These are phyloP conservation scores for Procambarus clarkii DNA, from an alignment of 1,140 invertebrate species.

Conservation along the genomic window DNA sequence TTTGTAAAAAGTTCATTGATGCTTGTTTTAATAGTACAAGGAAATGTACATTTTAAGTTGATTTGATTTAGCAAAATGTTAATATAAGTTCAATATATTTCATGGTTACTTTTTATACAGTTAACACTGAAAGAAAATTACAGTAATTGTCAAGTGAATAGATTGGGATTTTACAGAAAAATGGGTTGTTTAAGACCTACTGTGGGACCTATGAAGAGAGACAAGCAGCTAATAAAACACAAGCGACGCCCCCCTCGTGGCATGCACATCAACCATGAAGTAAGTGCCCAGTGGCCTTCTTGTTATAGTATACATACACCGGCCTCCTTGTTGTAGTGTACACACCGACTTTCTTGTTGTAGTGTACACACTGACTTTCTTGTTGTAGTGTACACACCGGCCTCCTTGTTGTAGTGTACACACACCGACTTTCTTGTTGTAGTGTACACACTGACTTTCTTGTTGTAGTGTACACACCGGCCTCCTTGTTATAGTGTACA, in stretches of 20 bases:
- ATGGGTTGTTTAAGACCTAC: slow-evolving; percentile 79
- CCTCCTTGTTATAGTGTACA: too few species aligned
- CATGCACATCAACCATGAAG: slow-evolving; percentile 98
- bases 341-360: not conserved
- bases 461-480: too few species aligned
- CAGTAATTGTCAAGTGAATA: slow-evolving; percentile 32
- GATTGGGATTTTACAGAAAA: slow-evolving; percentile 46
- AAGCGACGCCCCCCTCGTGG: slow-evolving; percentile 95
- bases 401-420: too few species aligned
- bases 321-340: not conserved
- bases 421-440: too few species aligned
- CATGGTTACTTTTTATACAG: not conserved
- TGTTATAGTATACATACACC: not conserved
- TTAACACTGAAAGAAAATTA: not conserved
- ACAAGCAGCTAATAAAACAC: slow-evolving; percentile 78
- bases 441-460: too few species aligned
- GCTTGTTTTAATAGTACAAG: too few species aligned
- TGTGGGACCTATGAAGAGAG: slow-evolving; percentile 80
- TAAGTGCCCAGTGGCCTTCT: slow-evolving; percentile 79
- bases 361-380: too few species aligned
- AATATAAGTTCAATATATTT: not conserved
- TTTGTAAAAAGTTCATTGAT: not conserved
- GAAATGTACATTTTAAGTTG: not conserved
- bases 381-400: too few species aligned
- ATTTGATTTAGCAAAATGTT: not conserved